Evolutionary conservation across 2,888 invertebrate genomes (phyloP), one percentile per base, ranked within the genome.

Genomic region (Baccha elongata): DNA sequence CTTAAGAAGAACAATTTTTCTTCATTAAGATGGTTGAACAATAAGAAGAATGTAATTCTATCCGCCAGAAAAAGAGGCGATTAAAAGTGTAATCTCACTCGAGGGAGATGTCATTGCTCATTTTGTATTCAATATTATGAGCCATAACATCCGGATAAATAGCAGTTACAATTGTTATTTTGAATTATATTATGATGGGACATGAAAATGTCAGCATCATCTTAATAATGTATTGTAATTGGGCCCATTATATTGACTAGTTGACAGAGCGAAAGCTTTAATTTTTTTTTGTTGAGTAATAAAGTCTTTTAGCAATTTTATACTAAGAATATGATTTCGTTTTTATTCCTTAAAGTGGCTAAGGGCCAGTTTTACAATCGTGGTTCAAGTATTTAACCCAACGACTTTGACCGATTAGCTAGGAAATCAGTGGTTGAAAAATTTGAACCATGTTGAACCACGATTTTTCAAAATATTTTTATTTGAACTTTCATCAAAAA

Each of bases 21-120:
- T 81, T 81, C 76, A 76, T 81, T 81, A 81, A 60, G 71, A 48
- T 48, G 67, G 55, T 52, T 67, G 71, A 81, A 76, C 76, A 81
- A 62, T 81, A 81, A 76, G 71, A 48, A 81, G 76, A 71, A 76
- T 81, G 76, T 81, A 76, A 80, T 80, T 75, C 75, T 58, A 69
- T 80, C 69, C 75, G 15, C n/a, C n/a, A 69, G 69, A 32, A 69
- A 50, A 81, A 71, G 42, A 58, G 53, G 48, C 76, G 81, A 81
- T 81, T 81, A 76, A 81, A 76, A 76, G 60, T 76, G 76, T 72
- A 81, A 76, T 76, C 76, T 72, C 48, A 53, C 81, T 50, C 80
- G 19, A 37, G 69, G 64, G 80, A 65, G 42, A 52, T 58, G 37
- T 64, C 42, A 29, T 64, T 44, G 26, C 5, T 29, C 23, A 26